Percentiles rank a stretch among this genome's conserved stretches.
These are phyloP conservation scores for Ormyrus rosae DNA, from an alignment of 2,888 invertebrate genomes.

Conservation along the genomic window DNA sequence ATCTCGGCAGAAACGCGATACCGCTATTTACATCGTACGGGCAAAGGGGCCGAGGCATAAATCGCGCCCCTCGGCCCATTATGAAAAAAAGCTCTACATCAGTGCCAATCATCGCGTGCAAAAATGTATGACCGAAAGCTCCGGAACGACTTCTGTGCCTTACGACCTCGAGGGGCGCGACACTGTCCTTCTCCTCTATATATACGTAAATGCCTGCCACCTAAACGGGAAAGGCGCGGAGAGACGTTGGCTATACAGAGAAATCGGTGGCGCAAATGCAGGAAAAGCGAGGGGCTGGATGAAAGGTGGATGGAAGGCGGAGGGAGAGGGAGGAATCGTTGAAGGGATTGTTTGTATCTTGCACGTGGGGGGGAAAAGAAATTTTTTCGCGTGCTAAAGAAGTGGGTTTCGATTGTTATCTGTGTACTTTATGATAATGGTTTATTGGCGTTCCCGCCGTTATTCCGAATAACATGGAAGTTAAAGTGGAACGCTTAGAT, in stretches of 20 bases:
- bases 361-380: constrained; percentile 4
- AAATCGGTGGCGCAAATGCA: not conserved
- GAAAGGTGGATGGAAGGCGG: not conserved
- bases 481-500: constrained; percentile 21
- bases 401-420: constrained; percentile 24
- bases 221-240: not conserved
- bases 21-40: constrained; percentile 39
- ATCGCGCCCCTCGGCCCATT: not conserved
- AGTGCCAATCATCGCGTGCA: constrained; percentile 41
- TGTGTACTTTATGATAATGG: constrained; percentile 30
- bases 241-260: not conserved
- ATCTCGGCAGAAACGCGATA: constrained; percentile 31
- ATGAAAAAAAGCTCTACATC: constrained; percentile 13
- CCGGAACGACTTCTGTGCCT: constrained; percentile 29
- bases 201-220: too few relatives aligned
- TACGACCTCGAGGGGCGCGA: constrained; percentile 15
- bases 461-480: constrained; percentile 14
- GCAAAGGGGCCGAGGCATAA: not conserved
- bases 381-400: constrained; percentile 25
- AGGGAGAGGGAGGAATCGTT: not conserved
- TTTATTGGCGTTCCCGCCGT: constrained; percentile 1
- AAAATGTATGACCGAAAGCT: constrained; percentile 35
- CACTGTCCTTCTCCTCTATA: too few relatives aligned
- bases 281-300: not conserved
- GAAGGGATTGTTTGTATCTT: constrained; percentile 11